These are phyloP conservation scores for Pantherophis vulpinus DNA, from an alignment of 2,797 vertebrate species.

Conservation along the genomic window DNA sequence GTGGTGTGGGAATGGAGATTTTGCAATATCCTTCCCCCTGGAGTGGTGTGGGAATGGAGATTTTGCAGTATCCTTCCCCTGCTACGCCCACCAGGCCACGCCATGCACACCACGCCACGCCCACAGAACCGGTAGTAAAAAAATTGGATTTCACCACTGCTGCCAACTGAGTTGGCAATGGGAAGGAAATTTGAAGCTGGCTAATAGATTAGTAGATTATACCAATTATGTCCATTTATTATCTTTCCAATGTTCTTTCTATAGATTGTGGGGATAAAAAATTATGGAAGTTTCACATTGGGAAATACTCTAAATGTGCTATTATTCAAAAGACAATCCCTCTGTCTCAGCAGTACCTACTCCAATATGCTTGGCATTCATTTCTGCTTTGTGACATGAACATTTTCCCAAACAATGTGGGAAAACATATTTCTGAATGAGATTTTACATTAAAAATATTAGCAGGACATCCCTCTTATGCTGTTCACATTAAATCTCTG, in stretches of 20 bases:
- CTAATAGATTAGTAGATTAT: neutral
- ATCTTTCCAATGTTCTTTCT: neutral
- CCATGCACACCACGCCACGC: too few species aligned
- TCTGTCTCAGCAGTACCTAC: neutral
- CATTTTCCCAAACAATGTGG: neutral
- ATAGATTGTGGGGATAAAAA: neutral
- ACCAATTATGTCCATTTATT: neutral
- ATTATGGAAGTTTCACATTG: neutral
- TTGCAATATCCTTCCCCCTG: too few species aligned
- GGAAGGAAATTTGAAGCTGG: neutral
- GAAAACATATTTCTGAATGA: neutral
- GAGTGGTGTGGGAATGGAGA: too few species aligned
- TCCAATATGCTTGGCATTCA: neutral
- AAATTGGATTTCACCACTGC: neutral
- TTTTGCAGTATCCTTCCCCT: too few species aligned
- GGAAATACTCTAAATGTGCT: neutral
- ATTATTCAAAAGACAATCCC: neutral
- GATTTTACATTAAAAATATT: neutral
- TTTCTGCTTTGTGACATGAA: neutral
- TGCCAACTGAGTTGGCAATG: neutral
- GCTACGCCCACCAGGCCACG: too few species aligned
- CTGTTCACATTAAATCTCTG: neutral
- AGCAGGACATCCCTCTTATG: neutral
- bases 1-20: too few species aligned
- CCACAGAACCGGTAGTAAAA: too few species aligned